Evolutionary conservation across 2,888 invertebrate species (phyloP), one percentile per base, ranked within the genome.

Genomic region (Uropetala carovei): DNA sequence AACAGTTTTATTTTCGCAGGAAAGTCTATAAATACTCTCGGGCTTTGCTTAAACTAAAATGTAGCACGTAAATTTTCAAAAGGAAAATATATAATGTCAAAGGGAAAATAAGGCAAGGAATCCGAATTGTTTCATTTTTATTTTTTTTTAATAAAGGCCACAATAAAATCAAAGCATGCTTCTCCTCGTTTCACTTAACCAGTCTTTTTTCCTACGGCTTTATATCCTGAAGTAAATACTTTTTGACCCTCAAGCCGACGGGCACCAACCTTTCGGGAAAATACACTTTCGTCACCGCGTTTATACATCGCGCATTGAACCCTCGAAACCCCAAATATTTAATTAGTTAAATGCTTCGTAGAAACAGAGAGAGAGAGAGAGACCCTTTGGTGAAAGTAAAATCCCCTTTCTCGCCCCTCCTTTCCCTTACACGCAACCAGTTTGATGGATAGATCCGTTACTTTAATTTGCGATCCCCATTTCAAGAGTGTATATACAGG

Each of bases 391-490:
- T 4, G 9, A 75, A 27, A 75, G 75, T 75, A 75, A 27, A 27
- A 13, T 22, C n/a, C 22, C 27, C 22, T n/a, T 75, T 75, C n/a
- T 5, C 75, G 8, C 4, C 75, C 22, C 64, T 7, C 22, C n/a
- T 75, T 75, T 27, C 27, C 75, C 27, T 43, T 43, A 43, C 5
- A 43, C 43, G 43, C 22, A 75, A 75, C 22, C 75, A 13, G 4
- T 22, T 75, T 27, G 75, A 75, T 75, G n/a, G 75, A 75, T 75
- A n/a, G n/a, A 68, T 22, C 75, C 27, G 75, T 13, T 75, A 75
- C 27, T 75, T 75, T 75, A 22, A 9, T 75, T 75, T 9, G 75
- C 27, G 1, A 0, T 27, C 11, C 27, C 14, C 27, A 22, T 75
- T 22, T 68, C 22, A 18, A 43, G n/a, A 68, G 22, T 8, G 68